Evolutionary conservation across 2,888 invertebrate genomes (phyloP), one percentile per base, ranked within the genome.

Genomic region (Netelia melanura): DNA sequence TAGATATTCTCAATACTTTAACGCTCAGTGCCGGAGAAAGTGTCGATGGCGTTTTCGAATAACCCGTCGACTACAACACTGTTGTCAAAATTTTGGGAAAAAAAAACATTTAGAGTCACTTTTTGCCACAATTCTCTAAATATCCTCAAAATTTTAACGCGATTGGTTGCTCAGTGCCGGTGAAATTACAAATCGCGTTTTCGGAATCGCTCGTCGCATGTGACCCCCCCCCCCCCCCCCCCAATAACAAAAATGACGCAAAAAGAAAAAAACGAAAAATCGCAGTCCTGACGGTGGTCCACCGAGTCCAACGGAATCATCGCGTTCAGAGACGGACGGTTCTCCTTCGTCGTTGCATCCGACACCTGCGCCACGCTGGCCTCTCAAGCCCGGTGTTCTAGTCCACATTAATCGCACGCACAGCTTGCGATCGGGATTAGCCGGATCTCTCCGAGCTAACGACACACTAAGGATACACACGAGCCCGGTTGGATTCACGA

Each of bases 341-440:
- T 86, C 88, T 74, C 87, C 85, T 84, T 86, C 85, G 87, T 86
- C 85, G 68, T 70, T 83, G 71, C 87, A 89, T 62, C 92, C 91
- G 62, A 92, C 93, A 30, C 95, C 96, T 25, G 95, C 95, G 3
- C 96, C 95, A 88, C 96, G 97, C 92, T 98, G 98, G 98, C 98
- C 98, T 9, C 94, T 98, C 84, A 97, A 97, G 91, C 98, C 98
- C 2, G 98, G 98, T 75, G 98, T 98, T 76, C 95, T 98, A 91
- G 97, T 98, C 70, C 98, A 98, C 93, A 97, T 98, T 30, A 98
- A 98, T 94, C 97, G 97, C 80, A 96, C 97, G 93, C 97, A 97
- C 93, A 97, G 97, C 89, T 94, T 95, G 81, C 92, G 93, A 76
- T 92, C 93, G 64, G 93, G 93, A 67, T 88, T 93, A 86, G 89